Conservation (phyloP, 2,113 vertebrate genomes). For the Canis aureus region DNA sequence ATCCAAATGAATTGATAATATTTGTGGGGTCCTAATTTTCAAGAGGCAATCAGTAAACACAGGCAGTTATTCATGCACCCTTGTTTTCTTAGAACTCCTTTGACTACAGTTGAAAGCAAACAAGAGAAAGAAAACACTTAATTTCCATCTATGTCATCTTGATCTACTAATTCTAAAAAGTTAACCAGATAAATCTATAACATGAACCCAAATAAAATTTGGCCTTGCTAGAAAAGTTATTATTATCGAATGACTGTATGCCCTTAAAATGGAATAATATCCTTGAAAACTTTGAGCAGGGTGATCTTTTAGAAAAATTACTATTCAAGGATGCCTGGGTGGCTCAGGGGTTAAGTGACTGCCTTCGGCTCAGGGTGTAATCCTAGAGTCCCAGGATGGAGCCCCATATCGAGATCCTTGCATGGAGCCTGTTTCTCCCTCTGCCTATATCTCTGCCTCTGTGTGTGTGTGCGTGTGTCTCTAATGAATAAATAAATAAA, state of each 20-base stretch:
- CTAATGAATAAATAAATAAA: no score
- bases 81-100: not conserved
- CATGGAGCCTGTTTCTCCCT: no score
- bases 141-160: not conserved
- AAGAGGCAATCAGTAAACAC: not conserved
- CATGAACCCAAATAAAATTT: slow-evolving; percentile 37
- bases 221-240: not conserved
- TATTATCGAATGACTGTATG: slow-evolving; percentile 28
- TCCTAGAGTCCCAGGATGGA: no score
- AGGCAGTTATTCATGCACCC: not conserved
- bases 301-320: slow-evolving; percentile 43
- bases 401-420: no score
- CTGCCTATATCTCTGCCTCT: no score
- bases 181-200: slow-evolving; percentile 39
- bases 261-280: not conserved
- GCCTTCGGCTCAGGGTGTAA: no score
- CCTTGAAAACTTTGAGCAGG: slow-evolving; percentile 19
- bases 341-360: no score
- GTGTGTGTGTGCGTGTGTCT: no score
- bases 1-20: not conserved
- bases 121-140: not conserved
- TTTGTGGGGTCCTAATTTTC: not conserved
- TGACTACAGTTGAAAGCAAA: not conserved
- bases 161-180: not conserved
- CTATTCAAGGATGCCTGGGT: not conserved